Evolutionary conservation across 2,797 vertebrate species (phyloP).

Genomic region (Pachyuromys duprasi): DNA sequence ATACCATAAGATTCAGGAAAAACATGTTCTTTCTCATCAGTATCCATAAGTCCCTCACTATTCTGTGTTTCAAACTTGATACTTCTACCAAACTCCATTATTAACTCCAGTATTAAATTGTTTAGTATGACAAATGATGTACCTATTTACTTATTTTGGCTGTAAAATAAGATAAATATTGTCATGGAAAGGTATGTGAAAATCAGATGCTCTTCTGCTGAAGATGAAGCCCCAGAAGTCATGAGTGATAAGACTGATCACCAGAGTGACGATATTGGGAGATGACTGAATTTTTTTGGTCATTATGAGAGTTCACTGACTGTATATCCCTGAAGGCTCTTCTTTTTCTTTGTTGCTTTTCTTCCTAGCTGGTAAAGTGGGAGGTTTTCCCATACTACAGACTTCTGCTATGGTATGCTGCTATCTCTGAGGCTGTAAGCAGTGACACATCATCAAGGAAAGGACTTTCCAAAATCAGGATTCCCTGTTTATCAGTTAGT

Average conservation of each 20-base stretch:
- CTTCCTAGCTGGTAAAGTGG: neutral
- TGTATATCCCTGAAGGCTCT: neutral
- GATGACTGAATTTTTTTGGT: neutral
- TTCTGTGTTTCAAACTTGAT: conserved; percentile 11
- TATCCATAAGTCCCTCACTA: neutral
- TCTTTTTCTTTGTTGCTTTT: neutral
- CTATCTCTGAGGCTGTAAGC: neutral
- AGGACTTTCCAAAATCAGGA: neutral
- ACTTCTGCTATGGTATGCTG: neutral
- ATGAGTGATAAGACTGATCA: neutral
- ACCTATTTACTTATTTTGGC: neutral
- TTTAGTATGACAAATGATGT: conserved; percentile 26
- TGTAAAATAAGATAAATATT: neutral
- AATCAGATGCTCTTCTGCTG: neutral
- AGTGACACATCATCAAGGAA: neutral
- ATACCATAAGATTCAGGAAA: neutral
- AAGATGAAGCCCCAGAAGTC: neutral
- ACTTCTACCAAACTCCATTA: conserved; percentile 6
- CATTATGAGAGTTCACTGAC: neutral
- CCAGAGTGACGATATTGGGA: neutral
- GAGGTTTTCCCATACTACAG: neutral
- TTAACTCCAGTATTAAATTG: neutral
- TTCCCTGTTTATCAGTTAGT: neutral
- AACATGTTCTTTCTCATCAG: neutral
- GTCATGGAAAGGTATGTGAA: neutral